phyloP scores from a whole-genome alignment of 2,797 vertebrate genomes.

The Coregonus sp. region DNA sequence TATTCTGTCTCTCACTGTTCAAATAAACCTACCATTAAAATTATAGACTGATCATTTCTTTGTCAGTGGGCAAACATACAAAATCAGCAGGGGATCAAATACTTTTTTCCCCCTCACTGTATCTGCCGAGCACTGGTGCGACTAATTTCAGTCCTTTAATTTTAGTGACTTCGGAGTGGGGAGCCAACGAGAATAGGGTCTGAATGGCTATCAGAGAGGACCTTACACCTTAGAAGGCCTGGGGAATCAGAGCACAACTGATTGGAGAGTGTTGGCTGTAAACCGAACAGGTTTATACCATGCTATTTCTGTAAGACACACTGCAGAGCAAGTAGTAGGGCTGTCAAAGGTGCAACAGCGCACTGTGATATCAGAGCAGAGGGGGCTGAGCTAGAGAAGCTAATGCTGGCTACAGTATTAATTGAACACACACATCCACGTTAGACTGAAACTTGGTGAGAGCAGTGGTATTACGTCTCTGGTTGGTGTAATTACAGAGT shows the following conservation, averaged over 20 bases:
- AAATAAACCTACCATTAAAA: too few relatives aligned
- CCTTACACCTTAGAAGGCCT: constrained; percentile 7
- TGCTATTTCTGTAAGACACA: constrained; percentile 27
- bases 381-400: constrained; percentile 17
- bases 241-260: constrained; percentile 18
- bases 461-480: background rate
- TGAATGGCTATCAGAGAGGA: constrained; percentile 21
- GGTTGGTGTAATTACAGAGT: background rate
- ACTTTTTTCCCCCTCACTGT: too few relatives aligned
- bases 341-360: background rate
- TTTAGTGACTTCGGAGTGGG: constrained; percentile 63
- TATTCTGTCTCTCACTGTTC: too few relatives aligned
- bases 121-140: constrained; percentile 46
- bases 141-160: constrained; percentile 69
- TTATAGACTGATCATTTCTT: too few relatives aligned
- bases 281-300: constrained; percentile 30
- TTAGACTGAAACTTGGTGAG: constrained; percentile 14
- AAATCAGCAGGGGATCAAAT: too few relatives aligned
- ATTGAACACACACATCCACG: constrained; percentile 36
- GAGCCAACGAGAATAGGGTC: background rate
- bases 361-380: constrained; percentile 23
- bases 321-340: background rate
- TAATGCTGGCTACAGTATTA: constrained; percentile 24
- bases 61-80: too few relatives aligned
- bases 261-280: constrained; percentile 8